Percentiles rank a stretch among this genome's conserved stretches.
These are phyloP conservation scores for Potamarius usumacintae DNA, from an alignment of 2,113 vertebrate genomes.

Conservation along the genomic window DNA sequence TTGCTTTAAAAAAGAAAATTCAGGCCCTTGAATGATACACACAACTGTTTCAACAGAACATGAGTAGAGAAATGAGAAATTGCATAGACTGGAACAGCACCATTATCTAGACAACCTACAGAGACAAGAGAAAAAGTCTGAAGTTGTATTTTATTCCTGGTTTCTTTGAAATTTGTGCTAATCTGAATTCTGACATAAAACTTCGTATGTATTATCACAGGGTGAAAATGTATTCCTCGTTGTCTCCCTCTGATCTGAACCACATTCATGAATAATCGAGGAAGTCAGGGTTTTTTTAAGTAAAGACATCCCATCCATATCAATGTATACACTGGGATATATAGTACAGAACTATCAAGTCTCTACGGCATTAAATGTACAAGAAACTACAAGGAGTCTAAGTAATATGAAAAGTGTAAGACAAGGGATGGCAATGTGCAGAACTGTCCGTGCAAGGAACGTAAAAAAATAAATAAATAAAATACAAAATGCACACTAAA, in stretches of 20 bases:
- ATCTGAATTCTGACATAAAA: slow-evolving; percentile 3
- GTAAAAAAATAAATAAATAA: too few species aligned
- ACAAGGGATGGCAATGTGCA: background rate
- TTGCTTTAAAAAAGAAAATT: background rate
- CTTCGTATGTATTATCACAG: background rate
- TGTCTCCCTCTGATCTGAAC: background rate
- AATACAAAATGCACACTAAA: background rate
- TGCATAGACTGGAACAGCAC: background rate
- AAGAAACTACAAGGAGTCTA: background rate
- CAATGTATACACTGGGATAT: background rate
- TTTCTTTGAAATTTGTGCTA: background rate
- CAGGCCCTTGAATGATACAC: background rate
- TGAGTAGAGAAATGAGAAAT: background rate
- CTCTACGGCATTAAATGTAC: background rate
- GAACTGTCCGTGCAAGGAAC: background rate
- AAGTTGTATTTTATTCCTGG: background rate
- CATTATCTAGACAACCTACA: slow-evolving; percentile 14
- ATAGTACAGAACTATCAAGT: background rate
- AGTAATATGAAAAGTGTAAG: background rate
- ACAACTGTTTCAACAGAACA: background rate
- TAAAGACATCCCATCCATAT: background rate
- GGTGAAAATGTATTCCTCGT: background rate
- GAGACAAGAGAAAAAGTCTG: slow-evolving; percentile 1
- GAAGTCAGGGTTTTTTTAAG: background rate
- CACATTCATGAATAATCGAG: background rate